These are phyloP conservation scores for Germaria angustata DNA, from an alignment of 2,888 invertebrate genomes.

Conservation along the genomic window DNA sequence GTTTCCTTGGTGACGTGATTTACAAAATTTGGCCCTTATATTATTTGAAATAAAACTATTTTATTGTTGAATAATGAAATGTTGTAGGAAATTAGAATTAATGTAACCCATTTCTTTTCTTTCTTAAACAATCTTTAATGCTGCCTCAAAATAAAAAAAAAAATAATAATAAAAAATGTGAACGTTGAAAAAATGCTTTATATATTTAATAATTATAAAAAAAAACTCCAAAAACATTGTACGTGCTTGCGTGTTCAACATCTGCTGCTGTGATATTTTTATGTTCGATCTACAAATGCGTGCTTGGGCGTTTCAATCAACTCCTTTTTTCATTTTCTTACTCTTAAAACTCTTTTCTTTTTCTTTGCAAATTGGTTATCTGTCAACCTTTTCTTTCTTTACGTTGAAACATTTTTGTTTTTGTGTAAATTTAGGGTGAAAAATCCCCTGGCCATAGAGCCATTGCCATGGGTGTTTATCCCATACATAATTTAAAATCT, in stretches of 20 bases:
- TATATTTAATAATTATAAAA: neutral
- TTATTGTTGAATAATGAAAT: neutral
- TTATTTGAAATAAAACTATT: neutral
- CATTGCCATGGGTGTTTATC: constrained; percentile 94
- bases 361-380: constrained; percentile 64
- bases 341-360: constrained; percentile 36
- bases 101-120: constrained; percentile 38
- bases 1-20: no score
- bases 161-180: no score
- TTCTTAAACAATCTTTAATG: constrained; percentile 29
- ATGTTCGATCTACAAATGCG: neutral
- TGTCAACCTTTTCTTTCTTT: constrained; percentile 2
- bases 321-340: constrained; percentile 5
- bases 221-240: constrained; percentile 1
- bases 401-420: constrained; percentile 8
- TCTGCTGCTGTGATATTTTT: constrained; percentile 20
- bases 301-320: constrained; percentile 21
- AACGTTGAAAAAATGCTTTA: neutral
- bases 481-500: constrained; percentile 93
- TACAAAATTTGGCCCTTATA: no score
- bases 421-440: constrained; percentile 84
- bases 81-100: constrained; percentile 8
- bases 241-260: constrained; percentile 25
- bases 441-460: constrained; percentile 95
- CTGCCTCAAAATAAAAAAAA: constrained; percentile 28